These are phyloP conservation scores for Melikaiella ostensackeni DNA, from an alignment of 2,888 invertebrate genomes.

Conservation along the genomic window DNA sequence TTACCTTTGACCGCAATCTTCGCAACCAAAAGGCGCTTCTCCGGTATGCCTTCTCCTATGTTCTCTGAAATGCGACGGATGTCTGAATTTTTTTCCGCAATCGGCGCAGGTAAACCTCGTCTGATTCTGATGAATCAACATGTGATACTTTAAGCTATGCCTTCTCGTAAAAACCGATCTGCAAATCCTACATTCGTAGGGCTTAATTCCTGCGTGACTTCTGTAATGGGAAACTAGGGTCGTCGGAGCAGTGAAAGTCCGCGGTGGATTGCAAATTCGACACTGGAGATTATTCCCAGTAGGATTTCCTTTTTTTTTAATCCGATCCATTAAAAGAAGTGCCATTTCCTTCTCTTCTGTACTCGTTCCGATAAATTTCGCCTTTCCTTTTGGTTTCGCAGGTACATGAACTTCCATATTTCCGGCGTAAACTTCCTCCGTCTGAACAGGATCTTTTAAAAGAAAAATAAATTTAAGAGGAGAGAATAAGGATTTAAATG, in stretches of 20 bases:
- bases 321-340: conserved; percentile 77
- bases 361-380: conserved; percentile 78
- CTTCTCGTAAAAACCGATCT: conserved; percentile 80
- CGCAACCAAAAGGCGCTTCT: conserved; percentile 79
- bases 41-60: conserved; percentile 80
- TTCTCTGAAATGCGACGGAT: conserved; percentile 81
- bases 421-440: conserved; percentile 43
- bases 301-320: conserved; percentile 75
- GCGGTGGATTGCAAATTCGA: conserved; percentile 79
- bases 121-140: conserved; percentile 81
- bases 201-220: conserved; percentile 82
- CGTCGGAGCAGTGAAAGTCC: conserved; percentile 80
- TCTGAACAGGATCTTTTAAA: conserved; percentile 47
- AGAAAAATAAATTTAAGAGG: not conserved
- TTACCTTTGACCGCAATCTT: conserved; percentile 76
- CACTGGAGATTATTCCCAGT: conserved; percentile 77
- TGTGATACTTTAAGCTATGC: conserved; percentile 82
- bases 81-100: conserved; percentile 81
- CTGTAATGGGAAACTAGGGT: conserved; percentile 81
- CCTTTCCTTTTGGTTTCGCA: conserved; percentile 77
- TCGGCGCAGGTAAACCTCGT: conserved; percentile 80
- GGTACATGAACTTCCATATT: conserved; percentile 47
- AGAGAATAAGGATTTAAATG: not conserved
- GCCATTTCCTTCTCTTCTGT: conserved; percentile 78
- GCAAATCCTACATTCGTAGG: conserved; percentile 80